Evolutionary conservation across 2,797 vertebrate genomes (phyloP), one percentile per base, ranked within the genome.

Genomic region (Oreochromis mossambicus): DNA sequence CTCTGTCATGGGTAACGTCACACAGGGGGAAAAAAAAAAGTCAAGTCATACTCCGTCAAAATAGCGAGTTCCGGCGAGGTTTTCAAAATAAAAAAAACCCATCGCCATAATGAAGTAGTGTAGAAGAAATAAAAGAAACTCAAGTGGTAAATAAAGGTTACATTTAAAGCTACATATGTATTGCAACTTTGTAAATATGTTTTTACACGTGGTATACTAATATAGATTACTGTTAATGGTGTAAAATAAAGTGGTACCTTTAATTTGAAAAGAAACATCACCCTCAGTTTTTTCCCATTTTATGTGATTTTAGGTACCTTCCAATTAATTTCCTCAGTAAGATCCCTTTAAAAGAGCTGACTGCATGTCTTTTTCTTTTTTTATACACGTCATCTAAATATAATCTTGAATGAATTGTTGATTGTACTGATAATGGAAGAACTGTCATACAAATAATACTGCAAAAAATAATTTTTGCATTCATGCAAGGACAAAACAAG

Each of bases 1-100:
- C 48, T 56, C 85, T 86, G 78, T 86, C 88, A 92, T 83, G 50
- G 38, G 79, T 87, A 91, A 51, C 83, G 80, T 80, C 81, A 73
- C 79, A 63, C 58, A 12, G 11, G 10, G 13, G 4, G 0, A 1
- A 10, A 5, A 52, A 34, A 51, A 29, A 3, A 0, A 1, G 79
- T 83, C 79, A 93, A 85, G 77, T 86, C 26, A 68, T 0, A 1
- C 6, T 7, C 5, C 9, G 51, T 41, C 11, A 19, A 21, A 26
- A 21, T 0, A 3, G 1, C 2, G 0, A 4, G 12, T 83, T 95
- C 92, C 87, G 41, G 51, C 32, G 6, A 0, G 4, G 2, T 55
- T 86, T 92, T 86, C 92, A 91, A 76, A 92, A 84, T 86, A 91
- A 91, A 86, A 83, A 1, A 0, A 17, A 1, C 2, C 0, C 0